Base-by-base conservation (phyloP, 1,140 invertebrate species). In the Diorhabda carinulata region DNA sequence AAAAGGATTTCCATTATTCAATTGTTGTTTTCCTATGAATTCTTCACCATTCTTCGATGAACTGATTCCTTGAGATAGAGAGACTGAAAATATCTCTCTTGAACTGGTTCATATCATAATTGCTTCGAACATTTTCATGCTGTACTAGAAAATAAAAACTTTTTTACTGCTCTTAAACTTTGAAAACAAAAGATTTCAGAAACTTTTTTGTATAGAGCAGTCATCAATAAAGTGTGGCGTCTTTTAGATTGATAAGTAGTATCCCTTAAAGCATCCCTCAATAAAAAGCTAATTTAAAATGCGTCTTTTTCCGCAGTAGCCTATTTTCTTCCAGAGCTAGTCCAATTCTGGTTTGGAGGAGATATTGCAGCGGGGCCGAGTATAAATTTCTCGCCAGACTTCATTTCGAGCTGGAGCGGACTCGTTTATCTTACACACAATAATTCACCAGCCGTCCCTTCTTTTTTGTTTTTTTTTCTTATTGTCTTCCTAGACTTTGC, bases 361-460 rank as follows among this genome's bases (percentile, higher is more conserved):
- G 79, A 81, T 81, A 81, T 81, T 81, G 79, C 79, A 78, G 74
- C 75, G 74, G 77, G 78, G 73, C 73, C 67, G 73, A 67, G 72
- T 73, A 79, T 79, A 79, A 81, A 81, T 81, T 80, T 80, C 77
- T 78, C 72, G 78, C 79, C 78, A 81, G 79, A 81, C 79, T 81
- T 81, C 79, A 81, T 81, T 81, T 81, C 79, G 79, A 76, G 78
- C 78, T 73, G 78, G 77, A 78, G 78, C 79, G 79, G 74, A 77
- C 78, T 77, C 79, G 79, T 81, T 81, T 81, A 81, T 81, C 79
- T 81, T 81, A 77, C 78, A 79, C 78, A 81, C 78, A 79, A 81
- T 81, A 81, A 81, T 74, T 81, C 79, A 81, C 79, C 62, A 71
- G 76, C 78, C 78, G 78, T 80, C 79, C 77, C 74, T 77, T 76